phyloP scores from a whole-genome alignment of 2,888 invertebrate species.

The Kryphioiulus occultus region DNA sequence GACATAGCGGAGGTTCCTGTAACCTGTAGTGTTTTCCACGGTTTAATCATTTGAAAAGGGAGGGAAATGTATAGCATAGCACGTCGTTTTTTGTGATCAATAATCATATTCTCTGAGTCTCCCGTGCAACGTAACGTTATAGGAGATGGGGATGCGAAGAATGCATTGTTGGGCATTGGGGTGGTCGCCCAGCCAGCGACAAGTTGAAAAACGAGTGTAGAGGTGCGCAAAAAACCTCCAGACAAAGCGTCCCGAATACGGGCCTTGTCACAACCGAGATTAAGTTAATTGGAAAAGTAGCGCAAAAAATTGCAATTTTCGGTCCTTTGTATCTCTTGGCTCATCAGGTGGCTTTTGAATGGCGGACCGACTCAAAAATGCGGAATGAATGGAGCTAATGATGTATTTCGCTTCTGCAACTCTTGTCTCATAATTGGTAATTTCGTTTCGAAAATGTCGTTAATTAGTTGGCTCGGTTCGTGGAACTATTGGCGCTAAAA shows the following conservation, averaged over 20 bases:
- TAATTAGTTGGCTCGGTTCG: constrained; percentile 4
- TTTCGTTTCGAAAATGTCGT: constrained; percentile 32
- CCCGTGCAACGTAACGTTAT: too few species aligned
- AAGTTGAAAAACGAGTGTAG: not conserved
- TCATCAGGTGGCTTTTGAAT: constrained; percentile 27
- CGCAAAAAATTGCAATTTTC: not conserved
- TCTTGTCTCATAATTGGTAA: constrained; percentile 31
- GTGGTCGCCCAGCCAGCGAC: not conserved
- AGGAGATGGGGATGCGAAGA: not conserved
- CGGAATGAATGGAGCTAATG: not conserved
- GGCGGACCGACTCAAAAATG: not conserved
- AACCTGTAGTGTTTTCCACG: not conserved
- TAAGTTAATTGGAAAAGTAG: not conserved
- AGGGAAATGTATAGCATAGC: not conserved
- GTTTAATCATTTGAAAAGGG: not conserved
- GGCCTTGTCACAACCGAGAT: not conserved
- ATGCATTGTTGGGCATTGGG: not conserved
- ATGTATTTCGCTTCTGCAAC: not conserved
- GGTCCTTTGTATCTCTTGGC: not conserved
- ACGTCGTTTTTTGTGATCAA: not conserved
- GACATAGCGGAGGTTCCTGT: not conserved
- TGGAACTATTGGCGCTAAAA: not conserved
- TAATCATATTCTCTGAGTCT: not conserved
- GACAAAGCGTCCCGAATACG: not conserved
- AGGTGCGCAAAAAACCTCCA: not conserved